These are phyloP conservation scores for Casuarius casuarius DNA, from an alignment of 2,113 vertebrate species.

Conservation along the genomic window DNA sequence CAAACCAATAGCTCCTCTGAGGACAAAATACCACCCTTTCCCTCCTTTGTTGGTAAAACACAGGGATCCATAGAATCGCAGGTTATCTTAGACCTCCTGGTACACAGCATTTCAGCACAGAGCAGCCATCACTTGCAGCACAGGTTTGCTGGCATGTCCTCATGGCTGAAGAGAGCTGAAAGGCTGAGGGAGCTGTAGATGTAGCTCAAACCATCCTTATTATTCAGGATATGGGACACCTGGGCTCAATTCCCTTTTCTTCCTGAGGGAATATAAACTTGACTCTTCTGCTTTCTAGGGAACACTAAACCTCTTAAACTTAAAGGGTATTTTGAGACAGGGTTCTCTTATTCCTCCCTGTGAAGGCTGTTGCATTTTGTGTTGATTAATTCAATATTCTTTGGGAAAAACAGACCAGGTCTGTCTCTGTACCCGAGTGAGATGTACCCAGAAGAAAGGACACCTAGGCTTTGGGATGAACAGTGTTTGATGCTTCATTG, in stretches of 20 bases:
- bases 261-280: background rate
- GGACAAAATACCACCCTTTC: background rate
- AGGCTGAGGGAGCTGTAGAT: background rate
- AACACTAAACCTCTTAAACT: rapidly evolving
- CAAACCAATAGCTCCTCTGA: background rate
- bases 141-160: background rate
- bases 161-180: background rate
- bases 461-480: background rate
- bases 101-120: background rate
- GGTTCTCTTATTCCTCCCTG: background rate
- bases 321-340: background rate
- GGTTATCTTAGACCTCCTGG: background rate
- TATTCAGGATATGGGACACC: background rate
- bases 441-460: background rate
- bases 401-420: background rate
- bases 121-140: rapidly evolving
- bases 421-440: background rate
- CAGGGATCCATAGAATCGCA: background rate
- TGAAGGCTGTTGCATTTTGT: background rate
- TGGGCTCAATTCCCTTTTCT: background rate
- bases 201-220: background rate
- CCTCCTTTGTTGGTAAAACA: background rate
- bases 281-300: background rate
- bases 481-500: background rate
- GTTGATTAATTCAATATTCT: background rate